Conservation (phyloP, 2,113 vertebrate species). For the Aptenodytes forsteri region DNA sequence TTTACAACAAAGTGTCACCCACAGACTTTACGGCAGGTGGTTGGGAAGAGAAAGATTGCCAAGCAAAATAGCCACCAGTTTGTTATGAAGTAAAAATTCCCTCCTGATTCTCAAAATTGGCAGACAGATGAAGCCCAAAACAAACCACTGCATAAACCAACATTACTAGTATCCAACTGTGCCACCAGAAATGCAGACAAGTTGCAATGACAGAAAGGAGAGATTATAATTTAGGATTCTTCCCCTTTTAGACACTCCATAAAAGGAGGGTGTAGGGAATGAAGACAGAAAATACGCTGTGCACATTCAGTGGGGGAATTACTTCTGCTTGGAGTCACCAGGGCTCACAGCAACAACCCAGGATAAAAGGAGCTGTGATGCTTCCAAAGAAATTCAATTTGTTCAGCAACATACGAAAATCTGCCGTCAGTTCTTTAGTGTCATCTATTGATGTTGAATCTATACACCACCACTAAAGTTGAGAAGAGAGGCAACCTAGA, state of each 20-base stretch:
- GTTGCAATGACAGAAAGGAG: neutral
- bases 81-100: neutral
- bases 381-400: neutral
- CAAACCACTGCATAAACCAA: neutral
- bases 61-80: neutral
- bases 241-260: neutral
- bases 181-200: neutral
- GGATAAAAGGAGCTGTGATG: neutral
- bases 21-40: neutral
- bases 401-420: neutral
- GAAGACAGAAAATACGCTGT: neutral
- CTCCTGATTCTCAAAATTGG: neutral
- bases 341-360: neutral
- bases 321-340: neutral
- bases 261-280: neutral
- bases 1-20: neutral
- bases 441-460: neutral
- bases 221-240: neutral
- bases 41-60: neutral
- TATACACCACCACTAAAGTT: accelerated
- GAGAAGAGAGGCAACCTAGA: neutral
- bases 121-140: neutral
- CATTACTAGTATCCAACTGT: neutral
- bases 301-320: neutral
- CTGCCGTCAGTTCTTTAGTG: neutral